Base-by-base conservation (phyloP, 2,113 vertebrate species). In the Micromys minutus region DNA sequence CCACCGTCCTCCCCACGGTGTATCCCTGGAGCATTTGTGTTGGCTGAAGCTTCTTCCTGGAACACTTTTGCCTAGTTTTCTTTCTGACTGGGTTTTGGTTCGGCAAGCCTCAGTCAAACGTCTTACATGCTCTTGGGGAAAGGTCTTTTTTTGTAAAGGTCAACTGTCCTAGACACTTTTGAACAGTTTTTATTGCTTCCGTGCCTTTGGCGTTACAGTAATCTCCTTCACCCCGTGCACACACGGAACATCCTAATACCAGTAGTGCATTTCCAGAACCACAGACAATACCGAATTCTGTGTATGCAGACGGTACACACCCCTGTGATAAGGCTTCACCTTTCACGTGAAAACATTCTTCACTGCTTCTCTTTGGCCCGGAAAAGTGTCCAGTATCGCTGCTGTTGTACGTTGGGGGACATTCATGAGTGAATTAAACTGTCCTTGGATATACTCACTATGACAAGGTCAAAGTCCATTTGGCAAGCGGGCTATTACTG, bases 21-120 rank as follows among this genome's bases (percentile, higher is more conserved):
- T 6, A 17, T 65, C 5, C 63, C 47, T 1, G 2, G 50, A 0
- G 16, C 17, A 0, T 67, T 31, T 34, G 52, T 26, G 6, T 36
- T 5, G 52, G 45, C 39, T 52, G 31, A 5, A 31, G 22, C 2
- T 10, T 87, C 21, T 21, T 6, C 55, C 74, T 59, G 61, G 87
- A 52, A 52, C 3, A 11, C 63, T 76, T 36, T 26, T 13, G 21
- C 83, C 21, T 29, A 24, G 42, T 3, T 72, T 71, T 72, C n/a
- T 39, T 2, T 26, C 50, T 26, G 83, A 52, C 81, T 26, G 3
- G 47, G 71, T 80, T 90, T 83, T 42, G 50, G 36, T 16, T 31
- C 55, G 19, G 9, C 17, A 10, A 61, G 76, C 39, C 34, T 87
- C 9, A 9, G 45, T 55, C 59, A 17, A 45, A 72, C 3, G 24